These are phyloP conservation scores for Neopelma chrysocephalum DNA, from an alignment of 2,797 vertebrate genomes.

Conservation along the genomic window DNA sequence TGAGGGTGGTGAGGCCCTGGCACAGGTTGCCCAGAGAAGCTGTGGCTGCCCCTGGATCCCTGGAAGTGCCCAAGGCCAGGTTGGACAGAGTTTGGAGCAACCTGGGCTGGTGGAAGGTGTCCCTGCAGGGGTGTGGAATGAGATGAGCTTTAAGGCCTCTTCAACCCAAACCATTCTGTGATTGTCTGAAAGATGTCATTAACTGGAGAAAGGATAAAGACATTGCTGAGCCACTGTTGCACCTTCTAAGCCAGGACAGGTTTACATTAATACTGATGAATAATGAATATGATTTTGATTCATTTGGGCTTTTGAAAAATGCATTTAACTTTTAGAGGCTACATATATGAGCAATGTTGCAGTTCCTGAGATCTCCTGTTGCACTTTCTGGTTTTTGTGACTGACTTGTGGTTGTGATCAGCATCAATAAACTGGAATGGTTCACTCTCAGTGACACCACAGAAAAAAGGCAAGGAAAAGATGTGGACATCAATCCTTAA, in stretches of 20 bases:
- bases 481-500: neutral
- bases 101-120: neutral
- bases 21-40: neutral
- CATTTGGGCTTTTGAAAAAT: neutral
- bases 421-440: neutral
- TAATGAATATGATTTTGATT: neutral
- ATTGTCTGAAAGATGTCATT: neutral
- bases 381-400: neutral
- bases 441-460: neutral
- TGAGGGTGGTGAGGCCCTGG: neutral
- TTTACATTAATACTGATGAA: neutral
- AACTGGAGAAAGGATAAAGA: neutral
- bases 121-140: neutral
- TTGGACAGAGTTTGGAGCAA: neutral
- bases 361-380: neutral
- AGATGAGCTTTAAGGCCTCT: neutral
- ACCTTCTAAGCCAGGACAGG: neutral
- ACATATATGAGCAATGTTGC: rapidly evolving
- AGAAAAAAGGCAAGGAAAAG: neutral
- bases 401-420: neutral
- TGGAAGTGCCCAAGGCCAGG: neutral
- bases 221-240: neutral
- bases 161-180: neutral
- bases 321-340: neutral
- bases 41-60: neutral